Base-by-base conservation (phyloP, 2,797 vertebrate species). In the Anableps anableps region DNA sequence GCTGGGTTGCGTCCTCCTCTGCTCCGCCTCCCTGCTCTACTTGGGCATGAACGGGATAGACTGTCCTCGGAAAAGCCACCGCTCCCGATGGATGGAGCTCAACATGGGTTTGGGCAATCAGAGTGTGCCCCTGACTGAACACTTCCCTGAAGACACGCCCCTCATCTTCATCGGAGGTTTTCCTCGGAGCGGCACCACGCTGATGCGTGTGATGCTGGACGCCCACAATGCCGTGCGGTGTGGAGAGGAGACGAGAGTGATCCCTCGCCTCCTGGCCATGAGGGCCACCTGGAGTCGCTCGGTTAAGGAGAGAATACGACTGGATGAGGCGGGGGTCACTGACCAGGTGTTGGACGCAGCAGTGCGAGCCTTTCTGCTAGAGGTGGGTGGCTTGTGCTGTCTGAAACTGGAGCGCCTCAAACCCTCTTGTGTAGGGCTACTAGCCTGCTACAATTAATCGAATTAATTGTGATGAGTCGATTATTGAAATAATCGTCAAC, bases 141-240 rank as follows among this genome's bases (percentile, higher is more conserved):
- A 96, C 81, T 97, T 98, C 82, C 96, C 97, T 29, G 98, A 99
- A 86, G 97, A 98, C 93, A 97, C 97, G 89, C 97, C 97, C 14
- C 95, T 99, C 76, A 98, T 99, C 86, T 99, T 99, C 89, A 97
- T 98, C 29, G 98, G 98, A 0, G 98, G 97, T 48, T 97, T 99
- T 0, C 98, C 98, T 60, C 94, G 97, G 55, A 99, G 98, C 10
- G 98, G 98, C 84, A 99, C 98, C 53, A 99, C 98, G 0, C 93
- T 99, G 41, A 99, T 98, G 97, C 94, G 98, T 0, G 98, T 97
- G 82, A 99, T 99, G 98, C 92, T 99, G 74, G 97, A 99, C 1
- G 98, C 97, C 34, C 97, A 99, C 83, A 96, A 95, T 0, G 94
- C 96, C 0, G 93, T 99, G 43, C 96, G 97, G 0, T 99, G 97